phyloP scores from a whole-genome alignment of 2,797 vertebrate species.

The Neosalanx taihuensis region DNA sequence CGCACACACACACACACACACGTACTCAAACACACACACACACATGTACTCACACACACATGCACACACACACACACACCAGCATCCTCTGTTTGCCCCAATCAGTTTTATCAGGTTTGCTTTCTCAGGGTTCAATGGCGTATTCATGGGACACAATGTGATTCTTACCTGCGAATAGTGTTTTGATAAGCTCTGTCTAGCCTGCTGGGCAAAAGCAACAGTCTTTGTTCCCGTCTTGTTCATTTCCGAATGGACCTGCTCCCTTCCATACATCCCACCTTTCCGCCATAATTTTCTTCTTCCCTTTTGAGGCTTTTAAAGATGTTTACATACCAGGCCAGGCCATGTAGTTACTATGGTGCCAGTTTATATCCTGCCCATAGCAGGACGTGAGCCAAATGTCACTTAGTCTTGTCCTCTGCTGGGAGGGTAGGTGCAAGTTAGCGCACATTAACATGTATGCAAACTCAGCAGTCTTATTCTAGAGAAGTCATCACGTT shows the following conservation, averaged over 20 bases:
- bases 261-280: slow-evolving; percentile 10
- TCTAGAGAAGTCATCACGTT: background rate
- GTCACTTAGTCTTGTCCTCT: slow-evolving; percentile 10
- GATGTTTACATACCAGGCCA: slow-evolving; percentile 29
- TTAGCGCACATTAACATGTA: background rate
- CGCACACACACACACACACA: background rate
- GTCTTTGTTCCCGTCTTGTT: background rate
- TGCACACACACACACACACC: no score
- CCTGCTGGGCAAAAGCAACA: background rate
- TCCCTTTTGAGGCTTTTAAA: slow-evolving; percentile 13
- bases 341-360: slow-evolving; percentile 30
- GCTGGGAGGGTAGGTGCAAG: background rate
- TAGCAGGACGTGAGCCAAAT: slow-evolving; percentile 31
- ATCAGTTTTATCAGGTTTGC: no score
- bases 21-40: background rate
- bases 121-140: background rate
- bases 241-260: background rate
- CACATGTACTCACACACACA: background rate
- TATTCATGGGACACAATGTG: background rate
- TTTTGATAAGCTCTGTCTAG: background rate
- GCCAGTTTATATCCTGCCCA: slow-evolving; percentile 12
- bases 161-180: background rate
- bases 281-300: background rate
- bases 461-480: background rate
- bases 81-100: no score